A percentile compares a stretch with the other conserved stretches of the same genome.
phyloP scores from a whole-genome alignment of 2,888 invertebrate genomes.

The Drosophila multiciliata region DNA sequence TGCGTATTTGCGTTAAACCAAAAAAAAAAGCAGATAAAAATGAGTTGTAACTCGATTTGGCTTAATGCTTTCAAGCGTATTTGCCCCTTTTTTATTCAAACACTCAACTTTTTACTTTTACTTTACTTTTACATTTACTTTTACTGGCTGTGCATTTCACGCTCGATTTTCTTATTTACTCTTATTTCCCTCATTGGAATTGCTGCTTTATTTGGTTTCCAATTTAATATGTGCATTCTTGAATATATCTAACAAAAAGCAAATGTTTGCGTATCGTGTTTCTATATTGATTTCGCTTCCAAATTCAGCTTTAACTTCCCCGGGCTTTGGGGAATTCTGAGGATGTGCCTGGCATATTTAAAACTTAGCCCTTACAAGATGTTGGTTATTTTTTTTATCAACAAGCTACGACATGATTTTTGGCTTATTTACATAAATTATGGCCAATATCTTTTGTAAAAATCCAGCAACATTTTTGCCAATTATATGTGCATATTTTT shows the following conservation, averaged over 20 bases:
- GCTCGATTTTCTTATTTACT: conserved; percentile 21
- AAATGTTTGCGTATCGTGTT: conserved; percentile 33
- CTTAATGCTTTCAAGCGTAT: conserved; percentile 24
- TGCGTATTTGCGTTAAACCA: conserved; percentile 28
- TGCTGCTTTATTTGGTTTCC: not conserved
- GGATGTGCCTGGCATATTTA: conserved; percentile 51
- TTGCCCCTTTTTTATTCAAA: conserved; percentile 10
- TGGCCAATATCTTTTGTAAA: conserved; percentile 30
- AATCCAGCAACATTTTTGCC: conserved; percentile 33
- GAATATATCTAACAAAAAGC: conserved; percentile 33
- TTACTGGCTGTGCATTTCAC: conserved; percentile 46
- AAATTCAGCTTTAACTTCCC: not conserved
- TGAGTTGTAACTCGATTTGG: conserved; percentile 44
- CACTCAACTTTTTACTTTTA: not conserved
- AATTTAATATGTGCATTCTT: conserved; percentile 40
- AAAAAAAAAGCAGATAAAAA: conserved; percentile 37
- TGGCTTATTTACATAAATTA: conserved; percentile 49
- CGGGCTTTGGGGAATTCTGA: conserved; percentile 4
- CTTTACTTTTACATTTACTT: conserved; percentile 4
- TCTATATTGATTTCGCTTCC: conserved; percentile 40
- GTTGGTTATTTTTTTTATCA: conserved; percentile 16
- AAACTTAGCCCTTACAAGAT: conserved; percentile 25
- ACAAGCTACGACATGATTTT: conserved; percentile 39
- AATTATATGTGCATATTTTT: conserved; percentile 43
- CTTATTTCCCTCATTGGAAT: not conserved